Conservation (phyloP, 2,113 vertebrate species). For the Capreolus pygargus region DNA sequence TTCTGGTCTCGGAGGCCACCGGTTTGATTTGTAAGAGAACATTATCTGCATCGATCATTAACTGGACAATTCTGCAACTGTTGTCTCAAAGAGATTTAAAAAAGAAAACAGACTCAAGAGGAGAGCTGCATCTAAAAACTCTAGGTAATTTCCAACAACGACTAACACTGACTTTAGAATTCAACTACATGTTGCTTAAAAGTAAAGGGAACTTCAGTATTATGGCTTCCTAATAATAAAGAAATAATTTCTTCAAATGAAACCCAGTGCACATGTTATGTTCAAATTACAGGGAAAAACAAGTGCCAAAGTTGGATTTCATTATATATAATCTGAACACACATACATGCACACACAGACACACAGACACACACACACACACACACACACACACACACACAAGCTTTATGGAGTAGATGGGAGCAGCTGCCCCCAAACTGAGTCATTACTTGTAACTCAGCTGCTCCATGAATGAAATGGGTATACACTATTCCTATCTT, state of each 20-base stretch:
- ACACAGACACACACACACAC: background rate
- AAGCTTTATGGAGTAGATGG: background rate
- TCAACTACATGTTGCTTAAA: background rate
- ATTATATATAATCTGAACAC: background rate
- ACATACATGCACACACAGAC: too few relatives aligned
- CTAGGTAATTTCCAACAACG: background rate
- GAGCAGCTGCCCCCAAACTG: background rate
- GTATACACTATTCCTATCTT: background rate
- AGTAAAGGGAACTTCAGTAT: background rate
- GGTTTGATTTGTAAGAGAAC: conserved; percentile 54
- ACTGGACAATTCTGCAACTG: background rate
- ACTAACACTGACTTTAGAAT: background rate
- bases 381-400: background rate
- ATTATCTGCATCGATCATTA: conserved; percentile 30
- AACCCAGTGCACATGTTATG: background rate
- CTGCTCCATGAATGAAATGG: background rate
- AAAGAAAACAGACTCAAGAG: background rate
- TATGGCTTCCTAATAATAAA: background rate
- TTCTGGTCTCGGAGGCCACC: conserved; percentile 31
- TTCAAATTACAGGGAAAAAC: background rate
- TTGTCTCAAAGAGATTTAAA: background rate
- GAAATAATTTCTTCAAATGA: background rate
- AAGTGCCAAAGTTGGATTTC: background rate
- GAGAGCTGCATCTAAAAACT: background rate
- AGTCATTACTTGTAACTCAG: background rate